Base-by-base conservation (phyloP, 2,113 vertebrate species). In the Leptosomus discolor region DNA sequence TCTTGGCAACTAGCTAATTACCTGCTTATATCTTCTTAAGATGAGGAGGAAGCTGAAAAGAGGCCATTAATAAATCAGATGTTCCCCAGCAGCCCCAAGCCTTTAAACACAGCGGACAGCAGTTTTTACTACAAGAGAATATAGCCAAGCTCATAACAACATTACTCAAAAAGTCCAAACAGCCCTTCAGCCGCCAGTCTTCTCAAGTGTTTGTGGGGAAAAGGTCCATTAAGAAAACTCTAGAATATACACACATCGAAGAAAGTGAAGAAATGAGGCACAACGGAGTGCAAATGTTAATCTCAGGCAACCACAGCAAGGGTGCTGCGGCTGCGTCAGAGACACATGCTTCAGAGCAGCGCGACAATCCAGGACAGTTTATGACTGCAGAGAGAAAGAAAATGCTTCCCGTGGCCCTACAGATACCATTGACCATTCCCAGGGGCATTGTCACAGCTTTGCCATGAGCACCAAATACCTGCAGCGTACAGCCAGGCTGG, bases 21-120 rank as follows among this genome's bases (percentile, higher is more conserved):
- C 95, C 97, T 97, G 95, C 96, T 97, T 95, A 91, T 79, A 94
- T 92, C 95, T 95, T 95, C 95, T 95, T 97, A 97, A 97, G 96
- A 97, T 94, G 97, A 96, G 95, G 61, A 95, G 92, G 95, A 97
- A 97, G 86, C 89, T 89, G 92, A 91, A 92, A 89, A 95, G 92
- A 95, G 89, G 61, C 86, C 65, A 79, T 89, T 94, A 92, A 96
- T 96, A 97, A 94, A 94, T 95, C 92, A 96, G 97, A 92, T 91
- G 65, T 61, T 96, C 74, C 69, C 91, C 92, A 94, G 95, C 92
- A 95, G 84, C 61, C 89, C 65, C 73, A 56, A 90, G 73, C 86
- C 80, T 97, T 92, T 94, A 97, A 91, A 93, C 92, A 96, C 60
- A 87, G 61, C 45, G 95, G 92, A 97, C 92, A 86, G 91, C 80